Conservation (phyloP, 1,140 invertebrate species). For the Halictus rubicundus region DNA sequence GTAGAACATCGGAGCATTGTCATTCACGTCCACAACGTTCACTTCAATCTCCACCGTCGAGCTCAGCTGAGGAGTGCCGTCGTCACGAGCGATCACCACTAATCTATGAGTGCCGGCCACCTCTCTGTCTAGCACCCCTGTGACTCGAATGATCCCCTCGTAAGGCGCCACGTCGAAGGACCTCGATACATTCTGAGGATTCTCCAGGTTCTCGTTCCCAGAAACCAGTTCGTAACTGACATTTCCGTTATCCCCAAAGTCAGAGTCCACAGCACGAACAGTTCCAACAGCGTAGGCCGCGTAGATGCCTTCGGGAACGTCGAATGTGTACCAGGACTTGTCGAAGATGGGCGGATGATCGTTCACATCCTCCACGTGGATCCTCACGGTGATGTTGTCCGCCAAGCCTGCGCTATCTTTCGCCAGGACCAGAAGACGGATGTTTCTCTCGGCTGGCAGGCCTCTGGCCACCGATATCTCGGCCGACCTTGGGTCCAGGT, state of each 20-base stretch:
- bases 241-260: constrained; percentile 89
- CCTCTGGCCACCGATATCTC: constrained; percentile 88
- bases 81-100: constrained; percentile 88
- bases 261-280: constrained; percentile 88
- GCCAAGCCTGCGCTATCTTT: constrained; percentile 87
- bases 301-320: constrained; percentile 89
- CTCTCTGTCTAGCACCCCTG: constrained; percentile 90
- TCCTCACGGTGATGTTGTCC: constrained; percentile 85
- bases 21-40: constrained; percentile 90
- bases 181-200: constrained; percentile 8
- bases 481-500: constrained; percentile 87
- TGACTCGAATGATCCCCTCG: constrained; percentile 87
- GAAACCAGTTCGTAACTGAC: constrained; percentile 86
- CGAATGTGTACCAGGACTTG: constrained; percentile 90
- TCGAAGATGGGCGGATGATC: constrained; percentile 92
- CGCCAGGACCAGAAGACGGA: constrained; percentile 89
- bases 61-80: constrained; percentile 83
- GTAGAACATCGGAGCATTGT: constrained; percentile 88
- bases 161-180: constrained; percentile 36
- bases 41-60: constrained; percentile 89
- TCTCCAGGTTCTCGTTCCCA: constrained; percentile 4
- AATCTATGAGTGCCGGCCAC: constrained; percentile 86
- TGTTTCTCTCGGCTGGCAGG: constrained; percentile 88
- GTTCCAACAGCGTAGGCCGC: constrained; percentile 86
- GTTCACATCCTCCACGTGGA: constrained; percentile 90